Percentiles rank a stretch among this genome's conserved stretches.
Evolutionary conservation across 2,888 invertebrate species (phyloP).

Genomic region (Aphodius sticticus): DNA sequence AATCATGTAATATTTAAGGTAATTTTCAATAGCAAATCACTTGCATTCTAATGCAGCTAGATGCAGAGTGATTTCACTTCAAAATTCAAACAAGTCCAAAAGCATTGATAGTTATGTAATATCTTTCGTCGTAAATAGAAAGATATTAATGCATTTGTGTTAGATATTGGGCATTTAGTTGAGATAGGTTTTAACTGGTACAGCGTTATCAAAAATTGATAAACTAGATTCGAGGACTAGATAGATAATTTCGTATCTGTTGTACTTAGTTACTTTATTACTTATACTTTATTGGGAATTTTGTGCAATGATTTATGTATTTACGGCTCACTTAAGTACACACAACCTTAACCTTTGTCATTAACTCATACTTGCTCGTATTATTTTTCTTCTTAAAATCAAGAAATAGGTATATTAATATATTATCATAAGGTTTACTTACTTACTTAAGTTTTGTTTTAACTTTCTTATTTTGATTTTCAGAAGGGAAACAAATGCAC

Average conservation of each 20-base stretch:
- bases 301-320: not conserved
- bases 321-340: not conserved
- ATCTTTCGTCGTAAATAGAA: too few relatives aligned
- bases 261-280: not conserved
- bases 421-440: too few relatives aligned
- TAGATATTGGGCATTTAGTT: not conserved
- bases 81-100: too few relatives aligned
- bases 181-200: constrained; percentile 12
- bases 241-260: not conserved
- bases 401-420: too few relatives aligned
- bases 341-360: constrained; percentile 4
- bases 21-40: too few relatives aligned
- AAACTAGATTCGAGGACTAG: not conserved
- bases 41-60: too few relatives aligned
- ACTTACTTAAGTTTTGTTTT: too few relatives aligned
- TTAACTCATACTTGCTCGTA: not conserved
- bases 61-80: too few relatives aligned
- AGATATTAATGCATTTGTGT: not conserved
- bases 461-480: too few relatives aligned
- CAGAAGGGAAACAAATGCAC: too few relatives aligned
- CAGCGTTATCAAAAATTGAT: constrained; percentile 9
- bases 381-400: not conserved
- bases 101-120: too few relatives aligned
- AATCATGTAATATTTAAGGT: too few relatives aligned
- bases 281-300: not conserved